A percentile compares a stretch with the other conserved stretches of the same genome.
Conservation (phyloP, 2,113 vertebrate species). For the Grammomys surdaster region DNA sequence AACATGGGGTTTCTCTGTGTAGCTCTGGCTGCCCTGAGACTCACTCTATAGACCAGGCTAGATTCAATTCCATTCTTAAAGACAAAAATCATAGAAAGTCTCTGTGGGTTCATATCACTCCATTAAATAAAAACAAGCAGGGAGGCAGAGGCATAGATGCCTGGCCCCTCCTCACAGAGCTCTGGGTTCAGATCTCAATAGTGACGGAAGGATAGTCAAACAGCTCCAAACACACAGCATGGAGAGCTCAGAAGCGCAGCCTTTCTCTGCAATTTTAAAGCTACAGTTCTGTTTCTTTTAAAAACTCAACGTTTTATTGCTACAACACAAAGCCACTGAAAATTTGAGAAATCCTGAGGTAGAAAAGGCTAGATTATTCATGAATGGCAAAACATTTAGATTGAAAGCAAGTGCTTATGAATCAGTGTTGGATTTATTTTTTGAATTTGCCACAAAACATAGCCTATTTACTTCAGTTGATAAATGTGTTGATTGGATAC, state of each 20-base stretch:
- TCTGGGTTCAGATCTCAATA: neutral
- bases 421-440: neutral
- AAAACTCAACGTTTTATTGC: slow-evolving; percentile 6
- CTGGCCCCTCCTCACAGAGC: neutral
- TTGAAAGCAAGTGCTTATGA: slow-evolving; percentile 9
- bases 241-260: neutral
- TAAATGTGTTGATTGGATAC: neutral
- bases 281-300: slow-evolving; percentile 13
- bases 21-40: neutral
- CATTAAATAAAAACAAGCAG: neutral
- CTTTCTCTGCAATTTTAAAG: neutral
- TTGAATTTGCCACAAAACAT: slow-evolving; percentile 18
- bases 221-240: neutral
- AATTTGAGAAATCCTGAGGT: neutral
- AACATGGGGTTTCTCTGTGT: neutral
- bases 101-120: neutral
- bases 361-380: neutral
- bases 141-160: neutral
- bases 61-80: slow-evolving; percentile 4
- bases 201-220: neutral
- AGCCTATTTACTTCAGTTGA: slow-evolving; percentile 27
- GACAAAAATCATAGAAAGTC: slow-evolving; percentile 29
- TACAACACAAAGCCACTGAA: neutral
- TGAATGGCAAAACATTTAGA: neutral
- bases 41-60: neutral